Evolutionary conservation across 2,113 vertebrate species (phyloP), one percentile per base, ranked within the genome.

Genomic region (Meriones unguiculatus): DNA sequence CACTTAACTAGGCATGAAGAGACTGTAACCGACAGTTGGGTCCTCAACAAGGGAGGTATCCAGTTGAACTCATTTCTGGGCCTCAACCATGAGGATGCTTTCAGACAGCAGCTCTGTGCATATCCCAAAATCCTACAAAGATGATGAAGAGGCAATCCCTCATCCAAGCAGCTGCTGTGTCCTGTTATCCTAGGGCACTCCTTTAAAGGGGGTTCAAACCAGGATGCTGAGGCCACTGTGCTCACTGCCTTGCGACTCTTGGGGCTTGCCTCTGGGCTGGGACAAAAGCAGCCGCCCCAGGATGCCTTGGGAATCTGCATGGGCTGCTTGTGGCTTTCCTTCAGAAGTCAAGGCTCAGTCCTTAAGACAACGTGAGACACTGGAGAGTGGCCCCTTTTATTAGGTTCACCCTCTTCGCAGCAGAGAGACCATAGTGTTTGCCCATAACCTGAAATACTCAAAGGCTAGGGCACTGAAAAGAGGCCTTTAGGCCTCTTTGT

Each of bases 401-500:
- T 99, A 99, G 99, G 99, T 99, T 99, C 99, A 99, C 98, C 98
- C 99, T 99, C 98, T 99, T 98, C 99, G 96, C 98, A 97, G 97
- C 99, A 99, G 99, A 99, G 98, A 99, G 98, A 98, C 99, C 98
- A 98, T 97, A 98, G 99, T 98, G 97, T 99, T 99, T 99, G 99
- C 99, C 99, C 99, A 98, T 97, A 97, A 99, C 98, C 99, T 98
- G 99, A 99, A 99, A 98, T 98, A 97, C 99, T 98, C 98, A 99
- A 99, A 99, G 98, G 99, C 98, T 95, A 96, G 97, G 38, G 97
- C 96, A 95, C 95, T 99, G 99, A 99, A 99, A 99, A 99, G 99
- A 99, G 98, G 98, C 96, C 98, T 99, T 99, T 98, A 99, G 99
- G 99, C 98, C 99, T 99, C 99, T 99, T 99, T 99, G 99, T 99